phyloP scores from a whole-genome alignment of 1,140 invertebrate genomes.

The Drosophila pandora region DNA sequence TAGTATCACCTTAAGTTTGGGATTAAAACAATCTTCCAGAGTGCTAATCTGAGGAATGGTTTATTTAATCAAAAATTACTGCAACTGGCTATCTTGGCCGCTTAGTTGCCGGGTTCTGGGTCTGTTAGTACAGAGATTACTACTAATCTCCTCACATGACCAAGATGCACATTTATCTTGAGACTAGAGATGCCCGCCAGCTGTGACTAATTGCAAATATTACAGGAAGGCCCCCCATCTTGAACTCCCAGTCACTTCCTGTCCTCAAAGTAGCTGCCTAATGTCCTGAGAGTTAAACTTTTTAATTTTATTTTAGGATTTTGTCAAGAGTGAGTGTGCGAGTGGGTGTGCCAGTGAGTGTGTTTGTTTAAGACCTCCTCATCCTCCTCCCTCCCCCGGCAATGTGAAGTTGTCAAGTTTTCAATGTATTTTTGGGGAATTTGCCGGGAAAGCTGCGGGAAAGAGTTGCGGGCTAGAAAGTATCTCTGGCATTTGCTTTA shows the following conservation, averaged over 20 bases:
- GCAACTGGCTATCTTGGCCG: neutral
- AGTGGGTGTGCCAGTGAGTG: neutral
- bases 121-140: neutral
- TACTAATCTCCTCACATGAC: constrained; percentile 10
- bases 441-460: neutral
- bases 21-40: neutral
- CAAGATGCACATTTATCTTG: constrained; percentile 6
- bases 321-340: constrained; percentile 11
- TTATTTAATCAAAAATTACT: neutral
- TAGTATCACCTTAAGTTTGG: constrained; percentile 7
- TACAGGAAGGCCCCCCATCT: neutral
- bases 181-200: constrained; percentile 18
- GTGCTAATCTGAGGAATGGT: constrained; percentile 2
- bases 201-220: constrained; percentile 45
- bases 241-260: constrained; percentile 10
- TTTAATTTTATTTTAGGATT: constrained; percentile 67
- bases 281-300: constrained; percentile 60
- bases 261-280: constrained; percentile 26
- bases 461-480: constrained; percentile 4
- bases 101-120: neutral
- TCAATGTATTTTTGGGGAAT: constrained; percentile 37
- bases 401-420: constrained; percentile 46
- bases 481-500: constrained; percentile 41
- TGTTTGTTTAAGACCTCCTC: constrained; percentile 47
- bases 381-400: constrained; percentile 18